phyloP scores from a whole-genome alignment of 2,888 invertebrate species.

The Sphaeridia pumilis region DNA sequence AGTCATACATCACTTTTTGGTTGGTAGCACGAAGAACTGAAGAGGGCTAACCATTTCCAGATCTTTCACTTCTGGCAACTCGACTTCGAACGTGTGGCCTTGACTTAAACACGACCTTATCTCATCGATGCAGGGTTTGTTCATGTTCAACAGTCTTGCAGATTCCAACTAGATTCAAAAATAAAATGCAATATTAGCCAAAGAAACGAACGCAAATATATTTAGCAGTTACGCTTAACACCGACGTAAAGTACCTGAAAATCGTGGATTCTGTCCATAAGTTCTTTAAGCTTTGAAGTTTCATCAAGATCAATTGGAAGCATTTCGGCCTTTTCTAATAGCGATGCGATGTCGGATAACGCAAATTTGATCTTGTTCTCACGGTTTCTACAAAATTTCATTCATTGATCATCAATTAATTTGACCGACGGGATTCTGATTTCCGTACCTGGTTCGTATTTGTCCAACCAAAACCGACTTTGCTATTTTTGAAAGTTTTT shows the following conservation, averaged over 20 bases:
- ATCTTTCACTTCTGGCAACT: constrained; percentile 67
- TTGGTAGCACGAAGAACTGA: too few relatives aligned
- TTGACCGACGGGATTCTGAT: constrained; percentile 64
- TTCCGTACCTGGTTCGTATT: constrained; percentile 56
- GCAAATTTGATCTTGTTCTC: constrained; percentile 71
- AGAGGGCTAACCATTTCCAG: constrained; percentile 44
- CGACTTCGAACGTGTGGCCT: constrained; percentile 72
- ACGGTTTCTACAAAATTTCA: constrained; percentile 40
- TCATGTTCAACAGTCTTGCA: constrained; percentile 10
- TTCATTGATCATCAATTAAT: not conserved
- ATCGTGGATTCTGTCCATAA: constrained; percentile 59
- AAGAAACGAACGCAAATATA: too few relatives aligned
- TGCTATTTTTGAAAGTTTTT: constrained; percentile 82
- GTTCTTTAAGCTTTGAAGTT: constrained; percentile 61
- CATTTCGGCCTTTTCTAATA: constrained; percentile 75
- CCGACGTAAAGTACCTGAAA: too few relatives aligned
- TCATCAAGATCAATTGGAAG: constrained; percentile 78
- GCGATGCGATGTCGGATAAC: constrained; percentile 73
- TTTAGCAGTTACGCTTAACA: too few relatives aligned
- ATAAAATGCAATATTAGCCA: too few relatives aligned
- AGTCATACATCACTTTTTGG: not conserved
- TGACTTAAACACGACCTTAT: constrained; percentile 67
- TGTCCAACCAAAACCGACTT: constrained; percentile 78
- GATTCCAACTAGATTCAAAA: constrained; percentile 7
- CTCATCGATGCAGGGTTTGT: constrained; percentile 42